phyloP scores from a whole-genome alignment of 92 coral and sea anemone genomes.

The Meandrina meandrites region DNA sequence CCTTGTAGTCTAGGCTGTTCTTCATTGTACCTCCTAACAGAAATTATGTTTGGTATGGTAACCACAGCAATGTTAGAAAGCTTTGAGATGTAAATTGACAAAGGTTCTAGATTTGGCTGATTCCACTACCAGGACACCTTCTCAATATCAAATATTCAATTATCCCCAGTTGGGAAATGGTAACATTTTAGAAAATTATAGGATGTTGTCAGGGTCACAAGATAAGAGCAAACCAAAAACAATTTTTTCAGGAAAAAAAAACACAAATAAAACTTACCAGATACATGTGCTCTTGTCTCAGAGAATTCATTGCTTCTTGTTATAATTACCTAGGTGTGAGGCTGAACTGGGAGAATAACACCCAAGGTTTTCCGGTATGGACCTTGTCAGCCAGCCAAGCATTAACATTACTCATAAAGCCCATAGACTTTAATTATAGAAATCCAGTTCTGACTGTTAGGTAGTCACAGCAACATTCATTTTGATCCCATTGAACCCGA shows the following conservation, averaged over 20 bases:
- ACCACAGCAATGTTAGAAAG: constrained; percentile 1
- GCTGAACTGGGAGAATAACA: too few relatives aligned
- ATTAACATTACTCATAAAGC: too few relatives aligned
- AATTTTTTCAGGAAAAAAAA: neutral
- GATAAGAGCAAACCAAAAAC: neutral
- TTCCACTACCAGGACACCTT: neutral
- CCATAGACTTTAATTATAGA: too few relatives aligned
- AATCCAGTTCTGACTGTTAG: too few relatives aligned
- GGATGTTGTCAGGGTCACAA: neutral
- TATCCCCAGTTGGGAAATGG: neutral
- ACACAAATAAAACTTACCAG: too few relatives aligned
- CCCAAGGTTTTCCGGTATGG: too few relatives aligned
- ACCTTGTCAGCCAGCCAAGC: too few relatives aligned
- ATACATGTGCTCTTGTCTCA: too few relatives aligned
- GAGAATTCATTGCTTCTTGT: too few relatives aligned
- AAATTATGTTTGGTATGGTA: neutral
- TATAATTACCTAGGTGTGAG: too few relatives aligned
- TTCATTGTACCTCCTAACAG: neutral
- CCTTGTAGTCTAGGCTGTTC: neutral
- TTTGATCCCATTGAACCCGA: too few relatives aligned
- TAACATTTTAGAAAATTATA: neutral
- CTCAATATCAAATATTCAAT: neutral
- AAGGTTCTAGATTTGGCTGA: neutral
- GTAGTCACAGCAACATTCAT: too few relatives aligned
- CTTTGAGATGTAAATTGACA: neutral